phyloP scores from a whole-genome alignment of 1,140 invertebrate genomes.

The Eumeta japonica region DNA sequence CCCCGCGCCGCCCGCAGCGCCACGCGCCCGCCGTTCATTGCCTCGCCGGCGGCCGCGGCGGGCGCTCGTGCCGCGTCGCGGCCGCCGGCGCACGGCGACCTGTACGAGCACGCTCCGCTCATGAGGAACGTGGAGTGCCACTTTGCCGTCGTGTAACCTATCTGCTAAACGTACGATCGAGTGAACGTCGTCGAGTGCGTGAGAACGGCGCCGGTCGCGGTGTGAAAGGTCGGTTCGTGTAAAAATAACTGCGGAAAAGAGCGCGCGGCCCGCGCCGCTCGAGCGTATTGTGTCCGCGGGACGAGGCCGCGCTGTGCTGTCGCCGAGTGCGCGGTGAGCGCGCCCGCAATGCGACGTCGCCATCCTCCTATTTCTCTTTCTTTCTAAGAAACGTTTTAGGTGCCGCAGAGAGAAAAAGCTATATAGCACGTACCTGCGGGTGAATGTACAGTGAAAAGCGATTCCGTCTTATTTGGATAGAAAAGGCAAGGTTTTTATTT shows the following conservation, averaged over 20 bases:
- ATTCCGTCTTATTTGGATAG: too few species aligned
- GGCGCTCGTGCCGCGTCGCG: constrained; percentile 23
- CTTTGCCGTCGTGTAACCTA: too few species aligned
- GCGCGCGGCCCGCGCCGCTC: constrained; percentile 49
- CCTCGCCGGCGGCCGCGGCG: constrained; percentile 39
- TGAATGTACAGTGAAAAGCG: too few species aligned
- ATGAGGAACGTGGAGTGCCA: too few species aligned
- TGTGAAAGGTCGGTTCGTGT: constrained; percentile 56
- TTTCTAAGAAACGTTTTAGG: constrained; percentile 25
- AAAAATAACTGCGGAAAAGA: constrained; percentile 58
- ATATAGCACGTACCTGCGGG: too few species aligned
- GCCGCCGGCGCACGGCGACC: constrained; percentile 5
- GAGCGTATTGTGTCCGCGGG: too few species aligned
- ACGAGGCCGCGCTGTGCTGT: constrained; percentile 53
- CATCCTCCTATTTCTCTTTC: constrained; percentile 42
- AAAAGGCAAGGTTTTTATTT: too few species aligned
- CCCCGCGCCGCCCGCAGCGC: constrained; percentile 30
- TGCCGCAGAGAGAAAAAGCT: too few species aligned
- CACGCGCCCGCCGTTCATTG: constrained; percentile 43
- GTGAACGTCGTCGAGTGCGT: constrained; percentile 47
- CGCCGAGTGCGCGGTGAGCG: constrained; percentile 51
- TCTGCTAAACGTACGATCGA: constrained; percentile 6
- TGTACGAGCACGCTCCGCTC: background rate
- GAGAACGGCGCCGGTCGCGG: too few species aligned
- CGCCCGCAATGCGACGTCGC: too few species aligned